A percentile compares a stretch with the other conserved stretches of the same genome.
Conservation (phyloP, 2,888 invertebrate genomes). For the Brachycybe producta region DNA sequence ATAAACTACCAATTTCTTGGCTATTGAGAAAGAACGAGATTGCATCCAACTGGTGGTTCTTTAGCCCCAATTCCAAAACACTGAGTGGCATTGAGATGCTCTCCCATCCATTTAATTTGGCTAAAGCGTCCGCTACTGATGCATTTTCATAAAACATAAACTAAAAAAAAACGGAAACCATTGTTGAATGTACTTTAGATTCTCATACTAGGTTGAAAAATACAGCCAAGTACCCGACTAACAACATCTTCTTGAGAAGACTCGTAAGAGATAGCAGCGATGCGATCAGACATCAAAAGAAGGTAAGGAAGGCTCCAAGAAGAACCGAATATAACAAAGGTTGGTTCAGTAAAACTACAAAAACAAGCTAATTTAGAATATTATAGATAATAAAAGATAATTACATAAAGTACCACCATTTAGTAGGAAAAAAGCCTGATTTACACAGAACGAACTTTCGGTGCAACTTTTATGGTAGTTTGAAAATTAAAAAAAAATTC, state of each 20-base stretch:
- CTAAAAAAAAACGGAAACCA: neutral
- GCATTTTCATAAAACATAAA: slow-evolving; percentile 11
- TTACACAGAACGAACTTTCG: too few relatives aligned
- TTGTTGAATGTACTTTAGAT: too few relatives aligned
- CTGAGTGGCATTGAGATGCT: slow-evolving; percentile 2
- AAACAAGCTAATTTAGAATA: too few relatives aligned
- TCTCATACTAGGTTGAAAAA: neutral
- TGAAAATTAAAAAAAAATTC: too few relatives aligned
- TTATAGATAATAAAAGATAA: too few relatives aligned
- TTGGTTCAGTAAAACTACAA: neutral
- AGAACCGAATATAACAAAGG: neutral
- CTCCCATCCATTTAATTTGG: slow-evolving; percentile 6
- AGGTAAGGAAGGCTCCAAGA: neutral
- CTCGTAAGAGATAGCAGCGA: slow-evolving; percentile 21
- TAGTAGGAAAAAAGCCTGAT: too few relatives aligned
- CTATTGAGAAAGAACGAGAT: slow-evolving; percentile 8
- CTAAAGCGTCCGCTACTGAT: neutral
- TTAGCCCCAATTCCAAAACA: slow-evolving; percentile 7
- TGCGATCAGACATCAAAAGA: neutral
- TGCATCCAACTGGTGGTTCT: slow-evolving; percentile 3
- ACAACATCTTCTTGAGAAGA: slow-evolving; percentile 21
- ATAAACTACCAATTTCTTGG: neutral
- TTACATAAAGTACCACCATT: too few relatives aligned
- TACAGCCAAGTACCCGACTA: slow-evolving; percentile 1
- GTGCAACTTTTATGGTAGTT: too few relatives aligned